Percentiles rank a stretch among this genome's conserved stretches.
These are phyloP conservation scores for Drosophila neutralis DNA, from an alignment of 2,888 invertebrate species.

Conservation along the genomic window DNA sequence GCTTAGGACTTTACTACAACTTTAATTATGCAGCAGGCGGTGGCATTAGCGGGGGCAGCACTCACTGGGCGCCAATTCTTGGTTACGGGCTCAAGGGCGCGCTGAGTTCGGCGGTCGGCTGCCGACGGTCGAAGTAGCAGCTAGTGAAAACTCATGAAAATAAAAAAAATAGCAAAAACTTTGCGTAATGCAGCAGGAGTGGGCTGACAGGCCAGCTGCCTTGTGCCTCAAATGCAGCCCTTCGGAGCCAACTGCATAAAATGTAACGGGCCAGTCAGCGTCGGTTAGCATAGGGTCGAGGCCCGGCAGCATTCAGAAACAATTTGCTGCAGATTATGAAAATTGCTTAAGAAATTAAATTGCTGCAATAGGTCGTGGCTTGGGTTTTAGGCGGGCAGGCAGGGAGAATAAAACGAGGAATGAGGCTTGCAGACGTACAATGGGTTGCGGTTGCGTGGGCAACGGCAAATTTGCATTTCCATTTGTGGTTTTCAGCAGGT, in stretches of 20 bases:
- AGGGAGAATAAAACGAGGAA: background rate
- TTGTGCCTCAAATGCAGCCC: constrained; percentile 64
- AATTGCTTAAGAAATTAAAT: constrained; percentile 83
- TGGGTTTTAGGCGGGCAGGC: background rate
- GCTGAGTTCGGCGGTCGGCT: constrained; percentile 28
- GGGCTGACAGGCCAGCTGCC: constrained; percentile 30
- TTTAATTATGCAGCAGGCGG: constrained; percentile 73
- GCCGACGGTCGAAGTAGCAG: constrained; percentile 24
- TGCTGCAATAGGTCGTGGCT: constrained; percentile 69
- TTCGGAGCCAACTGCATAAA: constrained; percentile 67
- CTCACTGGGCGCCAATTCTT: constrained; percentile 19
- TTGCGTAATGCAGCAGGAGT: constrained; percentile 59
- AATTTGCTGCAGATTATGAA: constrained; percentile 82
- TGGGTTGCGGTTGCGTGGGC: constrained; percentile 65
- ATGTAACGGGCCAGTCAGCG: constrained; percentile 66
- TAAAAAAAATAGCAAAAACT: constrained; percentile 74
- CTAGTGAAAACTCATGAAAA: constrained; percentile 51
- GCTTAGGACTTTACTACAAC: constrained; percentile 68
- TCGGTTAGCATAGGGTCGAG: constrained; percentile 25
- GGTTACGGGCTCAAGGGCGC: constrained; percentile 58
- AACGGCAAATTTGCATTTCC: constrained; percentile 76
- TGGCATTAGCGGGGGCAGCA: constrained; percentile 13
- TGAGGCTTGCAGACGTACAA: constrained; percentile 24
- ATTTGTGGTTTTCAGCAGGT: constrained; percentile 65
- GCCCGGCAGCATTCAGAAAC: constrained; percentile 79